phyloP scores from a whole-genome alignment of 2,888 invertebrate species.

The Andrena minutula region DNA sequence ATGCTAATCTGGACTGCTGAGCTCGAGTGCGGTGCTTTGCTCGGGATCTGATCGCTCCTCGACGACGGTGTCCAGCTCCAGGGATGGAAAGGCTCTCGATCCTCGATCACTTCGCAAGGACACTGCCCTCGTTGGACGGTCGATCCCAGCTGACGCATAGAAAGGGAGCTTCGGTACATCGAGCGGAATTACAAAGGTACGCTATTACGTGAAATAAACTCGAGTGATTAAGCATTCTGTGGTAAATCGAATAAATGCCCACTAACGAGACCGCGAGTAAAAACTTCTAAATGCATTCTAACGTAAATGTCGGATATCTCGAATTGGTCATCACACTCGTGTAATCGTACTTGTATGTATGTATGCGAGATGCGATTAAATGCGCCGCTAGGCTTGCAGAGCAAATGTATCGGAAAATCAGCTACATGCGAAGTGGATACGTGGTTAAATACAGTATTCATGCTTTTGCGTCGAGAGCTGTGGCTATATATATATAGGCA shows the following conservation, averaged over 20 bases:
- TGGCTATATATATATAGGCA: slow-evolving; percentile 24
- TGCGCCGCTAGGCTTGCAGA: slow-evolving; percentile 32
- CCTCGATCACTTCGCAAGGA: slow-evolving; percentile 89
- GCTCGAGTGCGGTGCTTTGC: slow-evolving; percentile 86
- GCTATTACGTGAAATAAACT: background rate
- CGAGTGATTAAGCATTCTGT: slow-evolving; percentile 1
- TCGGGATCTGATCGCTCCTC: slow-evolving; percentile 94
- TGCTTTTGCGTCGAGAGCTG: slow-evolving; percentile 32
- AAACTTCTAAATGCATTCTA: slow-evolving; percentile 30
- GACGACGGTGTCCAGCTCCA: slow-evolving; percentile 93
- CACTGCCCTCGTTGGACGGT: slow-evolving; percentile 87
- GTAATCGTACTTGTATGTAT: background rate
- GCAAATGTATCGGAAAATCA: slow-evolving; percentile 10
- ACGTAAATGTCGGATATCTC: background rate
- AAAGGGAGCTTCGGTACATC: background rate
- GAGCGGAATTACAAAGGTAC: background rate
- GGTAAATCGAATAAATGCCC: background rate
- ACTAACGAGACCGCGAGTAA: slow-evolving; percentile 4
- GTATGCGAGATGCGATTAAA: slow-evolving; percentile 7
- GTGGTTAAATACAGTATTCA: slow-evolving; percentile 25
- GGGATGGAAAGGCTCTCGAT: slow-evolving; percentile 90
- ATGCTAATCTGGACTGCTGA: slow-evolving; percentile 84
- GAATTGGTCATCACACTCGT: background rate
- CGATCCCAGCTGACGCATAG: slow-evolving; percentile 78
- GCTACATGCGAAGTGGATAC: slow-evolving; percentile 38